Base-by-base conservation (phyloP, 2,888 invertebrate species). In the Lasioglossum calceatum region DNA sequence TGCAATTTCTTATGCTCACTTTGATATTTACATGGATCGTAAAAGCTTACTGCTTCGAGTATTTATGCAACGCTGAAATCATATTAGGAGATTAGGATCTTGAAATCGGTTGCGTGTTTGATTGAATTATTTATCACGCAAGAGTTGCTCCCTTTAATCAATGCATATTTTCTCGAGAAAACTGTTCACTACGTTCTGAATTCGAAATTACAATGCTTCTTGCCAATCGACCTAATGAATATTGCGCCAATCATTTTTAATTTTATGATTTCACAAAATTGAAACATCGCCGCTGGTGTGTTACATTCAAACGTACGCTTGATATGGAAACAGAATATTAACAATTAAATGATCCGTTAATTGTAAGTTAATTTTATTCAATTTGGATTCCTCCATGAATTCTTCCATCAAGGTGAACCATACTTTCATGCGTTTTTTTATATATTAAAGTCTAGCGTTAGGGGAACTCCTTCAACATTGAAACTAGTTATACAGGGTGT, bases 1-100 rank as follows among this genome's bases (percentile, higher is more conserved):
- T 77, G 81, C 16, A 78, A 72, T 85, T 74, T 77, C 61, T 42
- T 77, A 74, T 80, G 77, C 47, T 39, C n/a, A 42, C 72, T 61
- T 42, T 36, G 32, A 27, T 50, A 76, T 79, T 64, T 79, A 36
- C 16, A 42, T 4, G 32, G n/a, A 23, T 7, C 44, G 4, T 36
- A 72, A 72, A 58, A 76, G 23, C 36, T 23, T 36, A 72, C 10
- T 42, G 36, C 16, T 27, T 32, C 82, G 23, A 32, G 32, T 47
- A 71, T 82, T 71, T 74, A 36, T 47, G 61, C 47, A 82, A 76
- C 36, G 14, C 44, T 58, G 50, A 74, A n/a, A 58, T 23, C 23
- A 27, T 58, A 54, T 50, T 2, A n/a, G 0, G 2, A 80, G 64
- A 67, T 81, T 47, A n/a, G 19, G 42, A 54, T 32, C 23, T 70